A percentile compares a stretch with the other conserved stretches of the same genome.
phyloP scores from a whole-genome alignment of 2,797 vertebrate species.

The Cichlasoma orientale region DNA sequence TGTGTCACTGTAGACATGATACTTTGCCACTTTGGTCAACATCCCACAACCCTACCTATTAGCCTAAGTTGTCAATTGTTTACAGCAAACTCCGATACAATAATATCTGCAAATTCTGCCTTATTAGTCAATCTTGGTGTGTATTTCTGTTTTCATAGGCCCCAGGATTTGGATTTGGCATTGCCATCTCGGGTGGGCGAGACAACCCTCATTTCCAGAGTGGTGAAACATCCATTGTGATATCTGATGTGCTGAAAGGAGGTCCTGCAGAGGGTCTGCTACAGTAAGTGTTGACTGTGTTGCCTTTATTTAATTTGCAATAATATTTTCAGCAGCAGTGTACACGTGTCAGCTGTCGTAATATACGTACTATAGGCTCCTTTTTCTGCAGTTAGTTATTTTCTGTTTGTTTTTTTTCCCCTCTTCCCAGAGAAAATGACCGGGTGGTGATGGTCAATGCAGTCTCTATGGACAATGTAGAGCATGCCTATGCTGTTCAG shows the following conservation, averaged over 20 bases:
- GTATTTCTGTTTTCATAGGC: slow-evolving; percentile 80
- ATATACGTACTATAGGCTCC: neutral
- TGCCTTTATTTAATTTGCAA: neutral
- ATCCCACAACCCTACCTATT: neutral
- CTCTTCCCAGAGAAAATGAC: slow-evolving; percentile 90
- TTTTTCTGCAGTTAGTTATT: neutral
- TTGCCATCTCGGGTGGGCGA: slow-evolving; percentile 97
- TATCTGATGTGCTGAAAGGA: slow-evolving; percentile 97
- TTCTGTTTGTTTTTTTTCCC: neutral
- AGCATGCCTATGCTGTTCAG: slow-evolving; percentile 96
- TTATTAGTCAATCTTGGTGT: slow-evolving; percentile 16
- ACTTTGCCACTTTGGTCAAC: neutral
- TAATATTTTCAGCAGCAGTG: neutral
- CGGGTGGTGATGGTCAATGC: slow-evolving; percentile 98
- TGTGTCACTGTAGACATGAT: no score
- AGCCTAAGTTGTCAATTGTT: neutral
- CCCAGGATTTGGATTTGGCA: slow-evolving; percentile 97
- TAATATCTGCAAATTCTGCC: neutral
- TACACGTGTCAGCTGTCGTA: neutral
- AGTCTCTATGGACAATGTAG: slow-evolving; percentile 98
- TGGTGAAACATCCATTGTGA: slow-evolving; percentile 97
- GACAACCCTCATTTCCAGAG: slow-evolving; percentile 99
- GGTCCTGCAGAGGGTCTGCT: slow-evolving; percentile 95
- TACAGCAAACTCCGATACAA: neutral
- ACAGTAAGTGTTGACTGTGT: slow-evolving; percentile 83